phyloP scores from a whole-genome alignment of 2,113 vertebrate species.

The Synodontis membranacea region DNA sequence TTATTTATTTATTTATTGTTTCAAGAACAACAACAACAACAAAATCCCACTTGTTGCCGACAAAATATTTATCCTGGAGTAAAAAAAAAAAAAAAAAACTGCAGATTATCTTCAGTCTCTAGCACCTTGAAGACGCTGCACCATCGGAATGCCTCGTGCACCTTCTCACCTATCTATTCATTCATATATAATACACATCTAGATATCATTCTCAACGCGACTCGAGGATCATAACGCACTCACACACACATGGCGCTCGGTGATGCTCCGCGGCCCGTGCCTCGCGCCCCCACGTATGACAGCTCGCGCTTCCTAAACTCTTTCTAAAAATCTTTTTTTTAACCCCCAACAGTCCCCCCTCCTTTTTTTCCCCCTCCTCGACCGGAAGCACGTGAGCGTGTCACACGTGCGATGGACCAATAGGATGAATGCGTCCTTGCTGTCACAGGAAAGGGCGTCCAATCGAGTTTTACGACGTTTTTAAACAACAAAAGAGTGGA shows the following conservation, averaged over 20 bases:
- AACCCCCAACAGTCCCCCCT: too few relatives aligned
- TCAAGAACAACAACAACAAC: slow-evolving; percentile 40
- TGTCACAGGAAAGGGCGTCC: slow-evolving; percentile 73
- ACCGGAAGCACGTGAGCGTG: slow-evolving; percentile 89
- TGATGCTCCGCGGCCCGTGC: slow-evolving; percentile 65
- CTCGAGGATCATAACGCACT: slow-evolving; percentile 70
- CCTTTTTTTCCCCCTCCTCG: slow-evolving; percentile 62
- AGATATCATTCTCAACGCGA: slow-evolving; percentile 46
- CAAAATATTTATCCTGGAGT: not conserved
- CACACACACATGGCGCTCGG: slow-evolving; percentile 68
- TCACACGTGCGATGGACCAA: slow-evolving; percentile 83
- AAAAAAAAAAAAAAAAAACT: not conserved
- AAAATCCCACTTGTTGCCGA: slow-evolving; percentile 76
- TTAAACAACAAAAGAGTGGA: slow-evolving; percentile 65
- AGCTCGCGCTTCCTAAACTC: slow-evolving; percentile 83
- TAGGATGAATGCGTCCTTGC: slow-evolving; percentile 60
- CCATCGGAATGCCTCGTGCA: slow-evolving; percentile 35
- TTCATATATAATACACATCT: not conserved
- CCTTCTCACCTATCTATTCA: not conserved
- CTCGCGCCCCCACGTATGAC: slow-evolving; percentile 78
- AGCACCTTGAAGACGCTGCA: slow-evolving; percentile 6
- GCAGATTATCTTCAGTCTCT: not conserved
- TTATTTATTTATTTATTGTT: slow-evolving; percentile 63
- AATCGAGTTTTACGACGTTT: slow-evolving; percentile 68
- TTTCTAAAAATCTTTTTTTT: slow-evolving; percentile 75